Base-by-base conservation (phyloP, 2,888 invertebrate species). In the Xylota segnis region DNA sequence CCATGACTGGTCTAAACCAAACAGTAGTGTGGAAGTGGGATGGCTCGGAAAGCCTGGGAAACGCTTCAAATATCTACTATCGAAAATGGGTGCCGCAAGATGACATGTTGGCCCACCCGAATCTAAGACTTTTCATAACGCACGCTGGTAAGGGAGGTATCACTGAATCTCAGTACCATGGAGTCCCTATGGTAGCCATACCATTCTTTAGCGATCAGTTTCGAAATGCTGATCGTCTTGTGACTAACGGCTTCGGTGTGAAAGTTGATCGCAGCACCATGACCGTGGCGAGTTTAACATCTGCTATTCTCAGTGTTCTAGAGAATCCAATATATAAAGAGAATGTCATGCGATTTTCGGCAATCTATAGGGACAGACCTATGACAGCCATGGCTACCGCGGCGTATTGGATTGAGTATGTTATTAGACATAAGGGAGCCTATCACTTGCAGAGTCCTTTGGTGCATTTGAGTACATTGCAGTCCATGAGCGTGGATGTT, bases 121-220 rank as follows among this genome's bases (percentile, higher is more conserved):
- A 95, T 91, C 93, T 96, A 18, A 94, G 94, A 61, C 56, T 89
- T 3, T 89, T 89, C 40, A 87, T 89, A n/a, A 88, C 88, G 0
- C 88, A 88, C 27, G 87, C 90, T 23, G 96, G 96, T 14, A 93
- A 96, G 0, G 93, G 96, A 43, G 95, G 96, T 88, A 94, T 96
- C 93, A 95, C 95, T 89, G 96, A 96, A 90, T 95, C 96, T 0
- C 95, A 96, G 32, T 96, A 95, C 91, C 96, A 96, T 89, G 96
- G 95, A 5, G 95, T 96, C 0, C 96, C 96, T 0, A 94, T 96
- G 0, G 94, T 96, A 27, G 94, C 95, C 0, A 93, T 96, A 59
- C 96, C 96, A 0, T 95, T 96, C 0, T 96, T 96, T 91, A 96
- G 95, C 89, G 96, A 96, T 90, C 96, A 96, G 90, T 95, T 95